Conservation (phyloP, 2,797 vertebrate genomes). For the Mormyrus proboscirostris region DNA sequence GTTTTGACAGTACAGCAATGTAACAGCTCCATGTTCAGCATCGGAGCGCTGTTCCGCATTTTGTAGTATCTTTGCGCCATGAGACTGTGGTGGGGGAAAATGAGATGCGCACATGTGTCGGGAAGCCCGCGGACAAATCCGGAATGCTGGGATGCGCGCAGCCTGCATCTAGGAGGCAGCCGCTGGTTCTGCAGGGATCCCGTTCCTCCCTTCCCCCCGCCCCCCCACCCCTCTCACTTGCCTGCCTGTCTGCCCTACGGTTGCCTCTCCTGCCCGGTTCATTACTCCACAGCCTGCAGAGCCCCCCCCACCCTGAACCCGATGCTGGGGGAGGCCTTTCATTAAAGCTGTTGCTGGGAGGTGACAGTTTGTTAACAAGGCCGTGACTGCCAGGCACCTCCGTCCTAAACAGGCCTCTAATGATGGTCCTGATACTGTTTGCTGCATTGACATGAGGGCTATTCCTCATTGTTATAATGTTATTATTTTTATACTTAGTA, state of each 20-base stretch:
- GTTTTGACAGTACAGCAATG: not conserved
- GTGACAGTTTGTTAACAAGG: slow-evolving; percentile 31
- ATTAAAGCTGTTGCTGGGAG: slow-evolving; percentile 7
- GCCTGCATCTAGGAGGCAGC: not conserved
- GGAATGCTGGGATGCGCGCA: not conserved
- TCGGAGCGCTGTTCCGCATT: not conserved
- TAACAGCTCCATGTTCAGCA: not conserved
- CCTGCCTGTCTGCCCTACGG: not conserved
- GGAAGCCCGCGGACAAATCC: not conserved
- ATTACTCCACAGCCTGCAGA: not conserved
- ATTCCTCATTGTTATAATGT: not conserved
- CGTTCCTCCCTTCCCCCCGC: not conserved
- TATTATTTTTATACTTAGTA: not conserved
- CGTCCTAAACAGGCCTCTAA: slow-evolving; percentile 12
- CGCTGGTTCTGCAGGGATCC: slow-evolving; percentile 3
- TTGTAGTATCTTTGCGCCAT: not conserved
- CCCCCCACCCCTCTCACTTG: not conserved
- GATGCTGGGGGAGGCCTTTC: not conserved
- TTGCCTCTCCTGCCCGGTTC: slow-evolving; percentile 6
- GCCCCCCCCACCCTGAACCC: not conserved
- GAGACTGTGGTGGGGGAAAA: not conserved
- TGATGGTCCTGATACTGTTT: not conserved
- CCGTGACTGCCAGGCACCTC: slow-evolving; percentile 19
- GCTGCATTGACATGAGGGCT: not conserved
- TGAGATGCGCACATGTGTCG: not conserved